These are phyloP conservation scores for Formica aserva DNA, from an alignment of 2,888 invertebrate genomes.

Conservation along the genomic window DNA sequence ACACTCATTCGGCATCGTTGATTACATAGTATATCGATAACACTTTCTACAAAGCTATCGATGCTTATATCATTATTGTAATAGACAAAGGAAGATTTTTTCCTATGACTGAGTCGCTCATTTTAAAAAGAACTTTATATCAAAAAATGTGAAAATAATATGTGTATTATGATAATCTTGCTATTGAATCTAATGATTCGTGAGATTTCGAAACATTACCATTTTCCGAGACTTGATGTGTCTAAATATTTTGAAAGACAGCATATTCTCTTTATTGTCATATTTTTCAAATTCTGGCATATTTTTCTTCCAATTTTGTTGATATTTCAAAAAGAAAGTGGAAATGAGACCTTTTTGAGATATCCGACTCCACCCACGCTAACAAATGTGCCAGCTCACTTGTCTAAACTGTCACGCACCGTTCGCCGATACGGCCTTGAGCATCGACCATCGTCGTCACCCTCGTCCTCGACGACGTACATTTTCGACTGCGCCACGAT, in stretches of 20 bases:
- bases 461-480: slow-evolving; percentile 1
- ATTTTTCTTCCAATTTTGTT: background rate
- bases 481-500: slow-evolving; percentile 51
- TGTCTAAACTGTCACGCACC: slow-evolving; percentile 42
- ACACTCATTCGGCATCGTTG: background rate
- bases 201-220: background rate
- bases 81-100: background rate
- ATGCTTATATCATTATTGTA: background rate
- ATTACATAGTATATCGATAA: background rate
- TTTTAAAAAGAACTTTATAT: background rate
- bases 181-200: background rate
- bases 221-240: background rate
- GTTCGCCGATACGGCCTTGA: slow-evolving; percentile 57
- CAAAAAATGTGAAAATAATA: background rate
- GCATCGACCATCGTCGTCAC: background rate
- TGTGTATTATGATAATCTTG: background rate
- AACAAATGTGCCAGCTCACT: slow-evolving; percentile 36
- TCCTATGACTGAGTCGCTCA: background rate
- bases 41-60: background rate
- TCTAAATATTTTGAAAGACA: background rate
- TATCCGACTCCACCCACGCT: background rate
- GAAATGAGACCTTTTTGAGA: background rate
- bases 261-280: background rate
- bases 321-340: background rate
- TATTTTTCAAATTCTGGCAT: background rate